A percentile compares a stretch with the other conserved stretches of the same genome.
phyloP scores from a whole-genome alignment of 2,888 invertebrate genomes.

The Pollenia angustigena region DNA sequence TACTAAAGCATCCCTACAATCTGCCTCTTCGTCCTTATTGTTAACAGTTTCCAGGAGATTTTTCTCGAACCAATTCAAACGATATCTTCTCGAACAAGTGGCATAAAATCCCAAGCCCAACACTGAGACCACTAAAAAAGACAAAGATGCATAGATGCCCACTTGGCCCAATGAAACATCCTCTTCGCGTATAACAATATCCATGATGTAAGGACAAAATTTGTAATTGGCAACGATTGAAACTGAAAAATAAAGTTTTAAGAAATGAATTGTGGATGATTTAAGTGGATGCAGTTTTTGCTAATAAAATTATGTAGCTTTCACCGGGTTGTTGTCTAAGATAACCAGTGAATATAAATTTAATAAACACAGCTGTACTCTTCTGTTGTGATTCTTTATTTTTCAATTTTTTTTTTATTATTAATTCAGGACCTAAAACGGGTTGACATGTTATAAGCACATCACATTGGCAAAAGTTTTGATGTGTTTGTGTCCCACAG shows the following conservation, averaged over 20 bases:
- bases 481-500: neutral
- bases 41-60: conserved; percentile 85
- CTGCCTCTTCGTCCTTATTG: conserved; percentile 83
- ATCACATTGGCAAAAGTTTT: neutral
- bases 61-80: conserved; percentile 87
- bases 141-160: conserved; percentile 84
- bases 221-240: neutral
- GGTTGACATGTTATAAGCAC: neutral
- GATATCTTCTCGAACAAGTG: conserved; percentile 85
- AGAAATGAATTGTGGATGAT: conserved; percentile 53
- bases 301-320: neutral
- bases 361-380: too few relatives aligned
- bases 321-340: neutral
- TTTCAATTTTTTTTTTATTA: too few relatives aligned
- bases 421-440: neutral
- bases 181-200: conserved; percentile 83
- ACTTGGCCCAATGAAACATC: conserved; percentile 84
- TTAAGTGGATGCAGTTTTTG: neutral
- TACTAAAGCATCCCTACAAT: conserved; percentile 85
- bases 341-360: neutral
- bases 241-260: conserved; percentile 8
- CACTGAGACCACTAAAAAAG: conserved; percentile 85
- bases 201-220: conserved; percentile 77
- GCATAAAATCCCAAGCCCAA: conserved; percentile 85
- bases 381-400: neutral